A percentile compares a stretch with the other conserved stretches of the same genome.
phyloP scores from a whole-genome alignment of 2,113 vertebrate genomes.

The Silurus meridionalis region DNA sequence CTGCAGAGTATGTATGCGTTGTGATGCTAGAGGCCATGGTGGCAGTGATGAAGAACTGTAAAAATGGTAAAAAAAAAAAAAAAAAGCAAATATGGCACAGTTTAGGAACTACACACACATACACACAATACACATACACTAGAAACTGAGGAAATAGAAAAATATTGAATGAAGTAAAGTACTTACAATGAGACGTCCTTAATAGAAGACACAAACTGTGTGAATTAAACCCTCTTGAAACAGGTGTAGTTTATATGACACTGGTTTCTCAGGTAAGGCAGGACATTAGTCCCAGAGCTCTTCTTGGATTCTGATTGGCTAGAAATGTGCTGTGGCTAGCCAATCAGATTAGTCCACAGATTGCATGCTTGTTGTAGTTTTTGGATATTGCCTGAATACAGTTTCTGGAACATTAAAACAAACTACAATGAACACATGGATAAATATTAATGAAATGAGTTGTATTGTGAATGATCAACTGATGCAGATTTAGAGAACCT shows the following conservation, averaged over 20 bases:
- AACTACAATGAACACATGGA: neutral
- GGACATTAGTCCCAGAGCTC: slow-evolving; percentile 44
- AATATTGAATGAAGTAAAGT: neutral
- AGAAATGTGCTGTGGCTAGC: slow-evolving; percentile 43
- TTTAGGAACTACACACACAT: neutral
- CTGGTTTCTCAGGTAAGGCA: slow-evolving; percentile 60
- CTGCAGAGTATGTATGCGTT: slow-evolving; percentile 59
- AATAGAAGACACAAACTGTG: slow-evolving; percentile 15
- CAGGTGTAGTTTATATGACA: slow-evolving; percentile 40
- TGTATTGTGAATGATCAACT: neutral
- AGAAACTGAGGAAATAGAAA: neutral
- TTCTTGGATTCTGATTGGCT: slow-evolving; percentile 30
- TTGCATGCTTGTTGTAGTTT: slow-evolving; percentile 16
- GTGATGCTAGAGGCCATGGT: slow-evolving; percentile 70
- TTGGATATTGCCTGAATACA: neutral
- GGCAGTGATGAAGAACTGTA: slow-evolving; percentile 39
- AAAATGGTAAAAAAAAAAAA: neutral
- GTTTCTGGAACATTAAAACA: neutral
- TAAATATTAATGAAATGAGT: neutral
- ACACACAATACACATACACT: neutral
- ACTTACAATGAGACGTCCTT: slow-evolving; percentile 58
- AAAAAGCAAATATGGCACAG: neutral
- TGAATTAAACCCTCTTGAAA: slow-evolving; percentile 35
- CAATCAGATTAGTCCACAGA: slow-evolving; percentile 33
- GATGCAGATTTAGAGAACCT: neutral